Percentiles rank a stretch among this genome's conserved stretches.
Conservation (phyloP, 1,140 invertebrate genomes). For the Ctenoplectra terminalis region DNA sequence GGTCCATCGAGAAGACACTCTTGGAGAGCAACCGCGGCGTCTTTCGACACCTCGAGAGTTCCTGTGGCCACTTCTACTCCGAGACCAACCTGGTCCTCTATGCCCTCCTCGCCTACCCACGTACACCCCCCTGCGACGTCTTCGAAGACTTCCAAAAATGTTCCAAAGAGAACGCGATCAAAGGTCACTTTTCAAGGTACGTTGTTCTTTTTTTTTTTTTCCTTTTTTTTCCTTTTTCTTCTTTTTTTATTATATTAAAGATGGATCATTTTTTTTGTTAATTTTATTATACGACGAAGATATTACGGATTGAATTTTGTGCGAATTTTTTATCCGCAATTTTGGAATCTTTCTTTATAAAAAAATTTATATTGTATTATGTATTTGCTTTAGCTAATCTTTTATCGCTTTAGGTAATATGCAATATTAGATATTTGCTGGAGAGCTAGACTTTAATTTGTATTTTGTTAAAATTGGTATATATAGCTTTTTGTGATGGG, state of each 20-base stretch:
- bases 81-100: constrained; percentile 82
- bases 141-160: constrained; percentile 69
- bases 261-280: neutral
- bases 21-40: constrained; percentile 78
- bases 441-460: no score
- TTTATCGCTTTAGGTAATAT: no score
- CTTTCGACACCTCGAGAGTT: constrained; percentile 80
- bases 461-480: no score
- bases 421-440: no score
- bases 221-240: no score
- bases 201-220: no score
- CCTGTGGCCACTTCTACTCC: constrained; percentile 70
- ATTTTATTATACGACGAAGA: neutral
- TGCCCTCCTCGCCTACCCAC: constrained; percentile 84
- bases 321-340: no score
- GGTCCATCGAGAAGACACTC: constrained; percentile 79
- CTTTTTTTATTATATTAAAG: neutral
- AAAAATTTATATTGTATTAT: no score
- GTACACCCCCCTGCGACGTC: constrained; percentile 71
- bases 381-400: no score
- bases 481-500: no score
- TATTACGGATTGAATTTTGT: no score
- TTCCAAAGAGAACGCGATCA: constrained; percentile 77
- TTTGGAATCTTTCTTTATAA: no score
- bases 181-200: constrained; percentile 84